phyloP scores from a whole-genome alignment of 2,888 invertebrate genomes.

The Pseudococcus longispinus region DNA sequence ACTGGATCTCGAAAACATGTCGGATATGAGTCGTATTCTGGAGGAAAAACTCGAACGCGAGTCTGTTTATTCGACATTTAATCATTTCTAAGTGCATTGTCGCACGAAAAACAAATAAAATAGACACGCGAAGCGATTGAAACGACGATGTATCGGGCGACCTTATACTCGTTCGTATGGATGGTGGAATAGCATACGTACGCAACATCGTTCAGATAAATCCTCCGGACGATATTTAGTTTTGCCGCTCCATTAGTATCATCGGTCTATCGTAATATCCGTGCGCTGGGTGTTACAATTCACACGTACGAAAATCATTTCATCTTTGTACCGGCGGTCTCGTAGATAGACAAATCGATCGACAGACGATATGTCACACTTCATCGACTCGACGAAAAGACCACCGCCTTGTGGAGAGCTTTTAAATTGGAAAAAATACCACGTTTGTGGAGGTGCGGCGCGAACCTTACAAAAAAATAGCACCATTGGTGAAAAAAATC shows the following conservation, averaged over 20 bases:
- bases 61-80: neutral
- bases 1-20: neutral
- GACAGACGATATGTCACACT: conserved; percentile 9
- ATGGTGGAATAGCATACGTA: neutral
- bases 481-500: neutral
- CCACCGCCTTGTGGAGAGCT: neutral
- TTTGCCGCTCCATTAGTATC: conserved; percentile 16
- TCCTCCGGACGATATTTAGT: neutral
- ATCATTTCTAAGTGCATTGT: neutral
- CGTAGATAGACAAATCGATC: conserved; percentile 12
- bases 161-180: too few relatives aligned
- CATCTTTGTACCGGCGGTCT: neutral
- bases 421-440: conserved; percentile 9
- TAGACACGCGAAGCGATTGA: neutral
- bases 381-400: neutral
- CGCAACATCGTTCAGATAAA: neutral
- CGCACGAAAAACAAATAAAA: neutral
- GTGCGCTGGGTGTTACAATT: neutral
- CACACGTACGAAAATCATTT: conserved; percentile 22
- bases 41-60: neutral
- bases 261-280: neutral
- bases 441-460: neutral
- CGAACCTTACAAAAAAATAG: neutral
- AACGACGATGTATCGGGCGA: neutral
- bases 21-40: neutral